phyloP scores from a whole-genome alignment of 2,113 vertebrate species.

The Brachirus orientalis region DNA sequence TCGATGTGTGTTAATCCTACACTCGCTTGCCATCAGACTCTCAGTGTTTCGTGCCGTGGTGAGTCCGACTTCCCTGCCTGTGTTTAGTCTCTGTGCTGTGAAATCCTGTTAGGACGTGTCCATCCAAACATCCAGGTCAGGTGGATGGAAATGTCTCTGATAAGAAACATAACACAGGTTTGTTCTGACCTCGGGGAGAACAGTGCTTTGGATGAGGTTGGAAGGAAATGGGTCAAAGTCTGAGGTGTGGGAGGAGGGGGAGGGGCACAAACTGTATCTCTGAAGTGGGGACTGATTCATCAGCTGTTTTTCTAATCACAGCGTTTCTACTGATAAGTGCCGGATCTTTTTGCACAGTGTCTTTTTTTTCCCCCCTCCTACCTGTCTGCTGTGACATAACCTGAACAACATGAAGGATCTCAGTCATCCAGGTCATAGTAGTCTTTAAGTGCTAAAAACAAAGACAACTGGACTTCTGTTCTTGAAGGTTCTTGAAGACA shows the following conservation, averaged over 20 bases:
- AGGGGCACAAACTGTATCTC: not conserved
- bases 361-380: not conserved
- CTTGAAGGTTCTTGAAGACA: no score
- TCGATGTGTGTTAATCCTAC: constrained; percentile 37
- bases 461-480: no score
- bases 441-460: no score
- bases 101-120: constrained; percentile 41
- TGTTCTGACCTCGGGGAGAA: constrained; percentile 1
- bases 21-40: not conserved
- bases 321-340: not conserved
- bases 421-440: no score
- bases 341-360: not conserved
- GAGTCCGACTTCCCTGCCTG: not conserved
- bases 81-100: constrained; percentile 11
- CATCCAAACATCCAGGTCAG: constrained; percentile 27
- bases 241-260: constrained; percentile 1
- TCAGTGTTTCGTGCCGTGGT: constrained; percentile 4
- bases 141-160: constrained; percentile 3
- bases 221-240: constrained; percentile 61
- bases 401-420: no score
- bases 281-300: not conserved
- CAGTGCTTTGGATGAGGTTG: constrained; percentile 20
- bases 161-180: not conserved
- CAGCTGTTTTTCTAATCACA: constrained; percentile 36
- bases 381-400: not conserved